phyloP scores from a whole-genome alignment of 2,888 invertebrate species.

The Philereme transversata region DNA sequence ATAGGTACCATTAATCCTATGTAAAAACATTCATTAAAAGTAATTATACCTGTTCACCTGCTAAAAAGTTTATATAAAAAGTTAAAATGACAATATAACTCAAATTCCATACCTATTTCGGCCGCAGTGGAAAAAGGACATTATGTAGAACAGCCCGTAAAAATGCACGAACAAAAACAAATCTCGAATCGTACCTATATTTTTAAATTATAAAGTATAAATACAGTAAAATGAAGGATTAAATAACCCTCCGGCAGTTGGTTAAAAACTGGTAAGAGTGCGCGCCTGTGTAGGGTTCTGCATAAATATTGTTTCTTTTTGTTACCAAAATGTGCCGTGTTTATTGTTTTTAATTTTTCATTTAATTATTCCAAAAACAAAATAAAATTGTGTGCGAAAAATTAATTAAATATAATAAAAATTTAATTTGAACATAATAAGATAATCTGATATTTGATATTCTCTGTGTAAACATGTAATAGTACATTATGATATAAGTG shows the following conservation, averaged over 20 bases:
- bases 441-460: too few relatives aligned
- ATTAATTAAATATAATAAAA: too few relatives aligned
- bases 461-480: too few relatives aligned
- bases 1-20: not conserved
- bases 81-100: constrained; percentile 24
- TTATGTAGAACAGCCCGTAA: constrained; percentile 65
- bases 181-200: constrained; percentile 47
- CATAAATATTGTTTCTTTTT: not conserved
- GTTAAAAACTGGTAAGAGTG: constrained; percentile 34
- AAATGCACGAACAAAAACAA: constrained; percentile 49
- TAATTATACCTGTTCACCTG: constrained; percentile 26
- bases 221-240: constrained; percentile 40
- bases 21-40: constrained; percentile 30
- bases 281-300: constrained; percentile 13
- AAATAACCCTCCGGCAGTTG: not conserved
- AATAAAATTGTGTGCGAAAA: too few relatives aligned
- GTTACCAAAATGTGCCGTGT: too few relatives aligned
- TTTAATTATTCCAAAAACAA: too few relatives aligned
- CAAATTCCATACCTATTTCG: constrained; percentile 26
- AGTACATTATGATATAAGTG: too few relatives aligned
- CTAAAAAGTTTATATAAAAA: constrained; percentile 21
- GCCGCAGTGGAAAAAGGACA: constrained; percentile 44
- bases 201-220: constrained; percentile 45
- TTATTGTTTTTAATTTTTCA: too few relatives aligned
- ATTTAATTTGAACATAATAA: too few relatives aligned